Percentiles rank a stretch among this genome's conserved stretches.
Evolutionary conservation across 2,888 invertebrate genomes (phyloP).

Genomic region (Eilema caniola): DNA sequence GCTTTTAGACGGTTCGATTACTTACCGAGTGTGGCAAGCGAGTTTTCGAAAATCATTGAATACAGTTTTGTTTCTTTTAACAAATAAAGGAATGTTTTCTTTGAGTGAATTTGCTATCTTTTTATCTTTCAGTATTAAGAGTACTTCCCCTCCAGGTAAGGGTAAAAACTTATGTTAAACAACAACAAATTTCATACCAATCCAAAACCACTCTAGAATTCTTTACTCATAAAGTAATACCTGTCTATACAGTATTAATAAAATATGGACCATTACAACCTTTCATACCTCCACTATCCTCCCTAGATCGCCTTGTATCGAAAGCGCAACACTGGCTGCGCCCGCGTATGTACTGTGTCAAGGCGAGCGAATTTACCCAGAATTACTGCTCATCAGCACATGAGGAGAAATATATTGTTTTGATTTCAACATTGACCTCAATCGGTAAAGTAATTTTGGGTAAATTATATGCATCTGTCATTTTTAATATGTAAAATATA

Average conservation of each 20-base stretch:
- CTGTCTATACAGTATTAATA: not conserved
- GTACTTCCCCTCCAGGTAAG: no score
- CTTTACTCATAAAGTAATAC: no score
- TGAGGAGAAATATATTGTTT: conserved; percentile 49
- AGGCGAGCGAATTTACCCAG: conserved; percentile 52
- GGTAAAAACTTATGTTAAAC: no score
- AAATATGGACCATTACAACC: conserved; percentile 18
- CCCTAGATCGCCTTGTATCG: conserved; percentile 50
- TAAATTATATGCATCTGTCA: conserved; percentile 9
- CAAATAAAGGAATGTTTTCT: no score
- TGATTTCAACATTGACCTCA: conserved; percentile 47
- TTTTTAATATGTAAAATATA: conserved; percentile 11
- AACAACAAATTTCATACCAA: no score
- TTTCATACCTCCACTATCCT: conserved; percentile 23
- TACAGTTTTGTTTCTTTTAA: no score
- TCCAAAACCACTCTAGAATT: no score
- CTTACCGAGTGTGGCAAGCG: no score
- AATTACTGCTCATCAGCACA: conserved; percentile 46
- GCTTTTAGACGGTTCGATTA: no score
- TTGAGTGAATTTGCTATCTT: no score
- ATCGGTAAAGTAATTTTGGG: conserved; percentile 22
- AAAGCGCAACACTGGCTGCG: conserved; percentile 40
- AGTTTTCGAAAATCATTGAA: no score
- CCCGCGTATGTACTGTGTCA: conserved; percentile 48
- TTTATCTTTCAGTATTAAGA: no score